Evolutionary conservation across 2,797 vertebrate species (phyloP).

Genomic region (Graptemys geographica): DNA sequence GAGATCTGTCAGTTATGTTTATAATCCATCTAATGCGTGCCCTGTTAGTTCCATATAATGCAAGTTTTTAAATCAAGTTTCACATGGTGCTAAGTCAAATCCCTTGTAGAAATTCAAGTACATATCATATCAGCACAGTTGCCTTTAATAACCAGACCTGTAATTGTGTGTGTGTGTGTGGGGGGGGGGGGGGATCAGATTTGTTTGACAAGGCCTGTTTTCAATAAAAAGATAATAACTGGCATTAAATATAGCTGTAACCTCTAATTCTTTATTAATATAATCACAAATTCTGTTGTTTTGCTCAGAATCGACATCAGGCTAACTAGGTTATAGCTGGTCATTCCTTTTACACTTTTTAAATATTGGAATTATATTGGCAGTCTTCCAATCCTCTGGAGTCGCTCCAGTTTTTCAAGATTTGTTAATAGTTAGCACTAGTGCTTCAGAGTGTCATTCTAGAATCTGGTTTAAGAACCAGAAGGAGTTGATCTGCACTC

Average conservation of each 20-base stretch:
- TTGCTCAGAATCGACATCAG: neutral
- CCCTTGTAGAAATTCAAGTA: too few species aligned
- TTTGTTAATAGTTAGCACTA: neutral
- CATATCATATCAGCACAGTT: neutral
- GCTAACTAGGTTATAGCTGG: neutral
- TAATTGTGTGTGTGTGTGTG: neutral
- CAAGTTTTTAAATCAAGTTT: neutral
- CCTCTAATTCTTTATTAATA: neutral
- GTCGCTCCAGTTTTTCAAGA: neutral
- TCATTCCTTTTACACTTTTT: neutral
- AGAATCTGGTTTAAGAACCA: conserved; percentile 10
- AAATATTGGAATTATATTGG: neutral
- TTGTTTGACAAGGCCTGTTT: neutral
- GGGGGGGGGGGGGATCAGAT: rapidly evolving
- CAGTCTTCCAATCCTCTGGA: neutral
- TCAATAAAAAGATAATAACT: neutral
- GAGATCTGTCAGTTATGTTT: neutral
- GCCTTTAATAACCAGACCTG: neutral
- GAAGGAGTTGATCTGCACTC: neutral
- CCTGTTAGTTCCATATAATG: neutral
- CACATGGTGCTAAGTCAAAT: neutral
- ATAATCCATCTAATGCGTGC: neutral
- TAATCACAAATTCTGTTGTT: neutral
- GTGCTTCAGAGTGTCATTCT: neutral
- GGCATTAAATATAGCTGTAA: neutral